Conservation (phyloP, 2,888 invertebrate genomes). For the Amphimallon solstitiale region DNA sequence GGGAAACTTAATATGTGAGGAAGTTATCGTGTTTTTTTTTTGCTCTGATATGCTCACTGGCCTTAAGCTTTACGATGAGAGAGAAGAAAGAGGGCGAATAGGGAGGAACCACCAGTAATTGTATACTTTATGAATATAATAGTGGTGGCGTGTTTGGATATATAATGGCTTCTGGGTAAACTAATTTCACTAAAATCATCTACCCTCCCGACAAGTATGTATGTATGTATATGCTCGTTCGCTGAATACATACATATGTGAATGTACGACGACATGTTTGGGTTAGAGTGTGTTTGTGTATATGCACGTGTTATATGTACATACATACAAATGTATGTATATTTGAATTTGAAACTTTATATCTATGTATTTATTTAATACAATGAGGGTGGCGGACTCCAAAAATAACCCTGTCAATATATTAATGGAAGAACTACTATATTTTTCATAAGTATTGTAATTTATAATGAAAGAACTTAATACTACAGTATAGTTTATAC, state of each 20-base stretch:
- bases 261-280: neutral
- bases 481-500: too few relatives aligned
- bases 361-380: neutral
- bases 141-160: conserved; percentile 38
- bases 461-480: too few relatives aligned
- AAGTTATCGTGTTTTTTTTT: conserved; percentile 35
- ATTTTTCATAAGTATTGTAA: too few relatives aligned
- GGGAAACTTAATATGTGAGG: conserved; percentile 35
- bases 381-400: neutral
- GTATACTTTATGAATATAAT: conserved; percentile 41
- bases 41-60: conserved; percentile 33
- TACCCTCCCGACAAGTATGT: conserved; percentile 6
- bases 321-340: neutral
- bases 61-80: conserved; percentile 33
- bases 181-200: conserved; percentile 40
- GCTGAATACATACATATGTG: neutral
- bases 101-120: conserved; percentile 36
- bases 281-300: neutral
- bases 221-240: too few relatives aligned
- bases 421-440: too few relatives aligned
- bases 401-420: neutral
- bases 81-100: too few relatives aligned
- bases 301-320: neutral
- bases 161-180: conserved; percentile 38
- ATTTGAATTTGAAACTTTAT: conserved; percentile 6